Conservation (phyloP, 2,797 vertebrate species). For the Clarias pachynema region DNA sequence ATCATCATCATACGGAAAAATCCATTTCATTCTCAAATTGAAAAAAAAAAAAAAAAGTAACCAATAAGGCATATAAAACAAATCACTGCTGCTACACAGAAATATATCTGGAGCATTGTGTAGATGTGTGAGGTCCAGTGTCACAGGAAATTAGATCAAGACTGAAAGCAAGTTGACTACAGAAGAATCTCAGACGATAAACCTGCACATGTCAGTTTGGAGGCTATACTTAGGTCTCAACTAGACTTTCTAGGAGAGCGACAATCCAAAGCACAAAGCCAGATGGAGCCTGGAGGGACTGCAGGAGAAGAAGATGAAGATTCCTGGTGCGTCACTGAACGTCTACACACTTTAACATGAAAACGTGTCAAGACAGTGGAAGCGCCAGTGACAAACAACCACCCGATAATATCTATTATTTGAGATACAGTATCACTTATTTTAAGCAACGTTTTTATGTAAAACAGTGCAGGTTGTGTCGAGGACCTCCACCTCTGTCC, state of each 20-base stretch:
- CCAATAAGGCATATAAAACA: background rate
- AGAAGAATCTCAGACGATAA: conserved; percentile 2
- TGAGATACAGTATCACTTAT: background rate
- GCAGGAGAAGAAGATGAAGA: background rate
- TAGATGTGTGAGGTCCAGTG: background rate
- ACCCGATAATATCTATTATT: background rate
- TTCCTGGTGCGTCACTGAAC: background rate
- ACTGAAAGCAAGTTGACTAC: conserved; percentile 4
- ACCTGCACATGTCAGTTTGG: background rate
- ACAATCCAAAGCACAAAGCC: conserved; percentile 18
- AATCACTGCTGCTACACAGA: conserved; percentile 1
- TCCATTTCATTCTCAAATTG: too few relatives aligned
- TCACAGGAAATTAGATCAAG: conserved; percentile 16
- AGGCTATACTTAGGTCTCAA: background rate
- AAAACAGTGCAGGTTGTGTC: too few relatives aligned
- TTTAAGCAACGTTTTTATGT: background rate
- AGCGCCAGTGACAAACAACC: background rate
- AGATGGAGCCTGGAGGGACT: background rate
- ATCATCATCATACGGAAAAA: background rate
- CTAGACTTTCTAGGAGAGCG: background rate
- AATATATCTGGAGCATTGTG: background rate
- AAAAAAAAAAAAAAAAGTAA: background rate
- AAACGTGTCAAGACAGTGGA: background rate
- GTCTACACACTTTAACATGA: background rate
- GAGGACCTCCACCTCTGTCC: too few relatives aligned